phyloP scores from a whole-genome alignment of 2,797 vertebrate species.

The Esox lucius region DNA sequence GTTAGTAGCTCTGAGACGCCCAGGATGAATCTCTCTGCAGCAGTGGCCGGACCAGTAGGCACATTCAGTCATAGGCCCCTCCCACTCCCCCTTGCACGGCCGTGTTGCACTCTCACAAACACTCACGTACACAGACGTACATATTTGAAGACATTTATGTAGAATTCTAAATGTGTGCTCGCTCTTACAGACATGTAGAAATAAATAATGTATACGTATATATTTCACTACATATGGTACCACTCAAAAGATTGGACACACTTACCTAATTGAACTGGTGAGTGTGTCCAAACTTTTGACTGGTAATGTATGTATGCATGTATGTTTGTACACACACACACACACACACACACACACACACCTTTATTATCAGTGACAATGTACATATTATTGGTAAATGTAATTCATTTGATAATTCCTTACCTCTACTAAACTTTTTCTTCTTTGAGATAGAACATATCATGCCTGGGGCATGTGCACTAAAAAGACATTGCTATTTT shows the following conservation, averaged over 20 bases:
- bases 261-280: too few species aligned
- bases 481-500: not conserved
- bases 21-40: slow-evolving; percentile 6
- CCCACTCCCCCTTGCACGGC: not conserved
- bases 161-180: too few species aligned
- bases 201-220: too few species aligned
- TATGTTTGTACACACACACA: not conserved
- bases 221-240: too few species aligned
- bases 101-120: not conserved
- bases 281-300: too few species aligned
- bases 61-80: not conserved
- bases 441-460: not conserved
- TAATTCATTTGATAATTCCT: too few species aligned
- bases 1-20: not conserved
- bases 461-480: not conserved
- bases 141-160: not conserved
- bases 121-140: not conserved
- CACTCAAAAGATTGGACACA: too few species aligned
- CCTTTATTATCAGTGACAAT: too few species aligned
- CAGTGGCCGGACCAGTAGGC: not conserved
- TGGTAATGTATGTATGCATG: too few species aligned
- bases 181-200: too few species aligned
- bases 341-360: too few species aligned
- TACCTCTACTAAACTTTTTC: not conserved
- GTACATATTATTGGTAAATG: too few species aligned